Evolutionary conservation across 2,888 invertebrate genomes (phyloP), one percentile per base, ranked within the genome.

Genomic region (Drosophila borealis): DNA sequence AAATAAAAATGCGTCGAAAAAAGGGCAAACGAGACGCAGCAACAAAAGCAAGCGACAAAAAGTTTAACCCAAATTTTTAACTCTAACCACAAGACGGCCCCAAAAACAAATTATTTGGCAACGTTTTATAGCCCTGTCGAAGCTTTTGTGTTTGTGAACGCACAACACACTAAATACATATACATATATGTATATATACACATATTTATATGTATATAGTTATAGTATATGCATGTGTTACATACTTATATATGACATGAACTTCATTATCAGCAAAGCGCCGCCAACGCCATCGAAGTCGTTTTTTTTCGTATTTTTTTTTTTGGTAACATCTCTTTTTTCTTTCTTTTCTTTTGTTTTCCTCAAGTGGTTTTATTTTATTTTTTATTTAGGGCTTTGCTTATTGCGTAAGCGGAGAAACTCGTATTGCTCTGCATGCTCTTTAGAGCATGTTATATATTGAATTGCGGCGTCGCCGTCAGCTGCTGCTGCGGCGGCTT

Each of bases 321-420:
- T 80, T 88, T 81, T 77, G 81, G 88, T 86, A 86, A 78, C 83
- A 84, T 80, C 82, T 86, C 59, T 78, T 80, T 29, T 36, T 76
- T 74, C 62, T 66, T 63, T 62, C 59, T 53, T 68, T 70, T 66
- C 60, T 64, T 56, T 70, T 62, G 67, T 72, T 74, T 85, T 79
- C 70, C 74, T 79, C 55, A 77, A 74, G 74, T 74, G 75, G 79
- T 81, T 81, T 75, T 78, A 70, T 74, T 81, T 76, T 81, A 69
- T 76, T 79, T 81, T 79, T 78, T 76, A 80, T 85, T 80, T 78
- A 87, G 86, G 88, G 89, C 87, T 82, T 78, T 65, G 74, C 77
- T 71, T 72, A 84, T 89, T 89, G 81, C 89, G 81, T 89, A 89
- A 89, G 84, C 75, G 81, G 89, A 74, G 89, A 89, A 89, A 89